Conservation (phyloP, 2,113 vertebrate genomes). For the Rallus limicola region DNA sequence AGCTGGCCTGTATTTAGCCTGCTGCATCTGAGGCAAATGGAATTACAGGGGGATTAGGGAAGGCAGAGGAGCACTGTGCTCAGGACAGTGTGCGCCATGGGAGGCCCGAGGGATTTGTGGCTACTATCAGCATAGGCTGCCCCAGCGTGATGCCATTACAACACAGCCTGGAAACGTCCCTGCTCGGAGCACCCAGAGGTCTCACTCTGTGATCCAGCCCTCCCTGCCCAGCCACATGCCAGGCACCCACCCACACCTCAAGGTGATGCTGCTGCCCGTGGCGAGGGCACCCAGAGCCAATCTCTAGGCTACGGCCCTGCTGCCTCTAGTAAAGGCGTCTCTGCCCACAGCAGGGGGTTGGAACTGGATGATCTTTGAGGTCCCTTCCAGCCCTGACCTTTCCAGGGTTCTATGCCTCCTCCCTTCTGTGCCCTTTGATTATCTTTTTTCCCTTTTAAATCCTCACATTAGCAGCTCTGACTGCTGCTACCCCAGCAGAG, state of each 20-base stretch:
- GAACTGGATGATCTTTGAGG: too few species aligned
- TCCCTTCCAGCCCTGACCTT: background rate
- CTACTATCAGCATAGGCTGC: background rate
- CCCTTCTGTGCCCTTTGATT: background rate
- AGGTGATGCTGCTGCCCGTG: background rate
- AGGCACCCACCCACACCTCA: too few species aligned
- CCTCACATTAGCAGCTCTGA: background rate
- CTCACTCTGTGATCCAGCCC: background rate
- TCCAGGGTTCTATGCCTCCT: background rate
- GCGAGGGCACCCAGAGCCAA: background rate
- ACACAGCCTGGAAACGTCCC: background rate
- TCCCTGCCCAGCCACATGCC: background rate
- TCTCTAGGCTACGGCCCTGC: background rate
- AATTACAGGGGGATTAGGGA: conserved; percentile 10
- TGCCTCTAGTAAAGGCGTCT: too few species aligned
- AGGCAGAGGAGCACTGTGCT: background rate
- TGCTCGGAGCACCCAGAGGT: rapidly evolving
- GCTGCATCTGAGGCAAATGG: background rate
- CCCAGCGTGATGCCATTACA: background rate
- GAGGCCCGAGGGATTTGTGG: background rate
- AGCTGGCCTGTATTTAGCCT: background rate
- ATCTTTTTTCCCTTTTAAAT: too few species aligned
- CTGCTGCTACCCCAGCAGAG: background rate
- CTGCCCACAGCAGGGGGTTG: too few species aligned
- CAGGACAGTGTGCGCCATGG: background rate